Conservation (phyloP, 1,140 invertebrate genomes). For the Vollenhovia emeryi region DNA sequence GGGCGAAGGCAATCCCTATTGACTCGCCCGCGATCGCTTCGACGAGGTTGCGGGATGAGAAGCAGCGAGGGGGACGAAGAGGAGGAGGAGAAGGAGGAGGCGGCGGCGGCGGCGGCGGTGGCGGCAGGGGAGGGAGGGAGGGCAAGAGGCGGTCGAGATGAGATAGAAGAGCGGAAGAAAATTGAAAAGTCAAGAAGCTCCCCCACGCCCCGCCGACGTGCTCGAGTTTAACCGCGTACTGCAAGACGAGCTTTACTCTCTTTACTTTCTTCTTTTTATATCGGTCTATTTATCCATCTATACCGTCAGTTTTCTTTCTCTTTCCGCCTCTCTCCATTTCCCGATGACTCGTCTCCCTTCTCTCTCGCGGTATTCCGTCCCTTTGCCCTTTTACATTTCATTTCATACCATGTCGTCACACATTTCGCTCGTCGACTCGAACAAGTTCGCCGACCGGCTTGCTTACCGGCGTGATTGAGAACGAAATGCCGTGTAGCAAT, state of each 20-base stretch:
- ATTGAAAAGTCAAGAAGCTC: slow-evolving; percentile 76
- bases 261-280: slow-evolving; percentile 47
- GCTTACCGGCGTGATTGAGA: slow-evolving; percentile 12
- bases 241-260: slow-evolving; percentile 58
- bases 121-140: background rate
- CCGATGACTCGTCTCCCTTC: slow-evolving; percentile 10
- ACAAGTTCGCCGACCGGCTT: background rate
- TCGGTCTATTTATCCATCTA: slow-evolving; percentile 52
- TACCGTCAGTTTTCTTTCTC: slow-evolving; percentile 46
- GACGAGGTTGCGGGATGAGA: slow-evolving; percentile 30
- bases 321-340: background rate
- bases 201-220: slow-evolving; percentile 6
- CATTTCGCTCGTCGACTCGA: slow-evolving; percentile 42
- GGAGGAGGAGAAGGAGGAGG: background rate
- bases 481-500: slow-evolving; percentile 30
- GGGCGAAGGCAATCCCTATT: slow-evolving; percentile 55
- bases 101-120: too few species aligned
- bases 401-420: slow-evolving; percentile 25
- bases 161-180: slow-evolving; percentile 64
- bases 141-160: background rate
- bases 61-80: background rate
- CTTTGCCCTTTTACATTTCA: slow-evolving; percentile 56
- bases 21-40: slow-evolving; percentile 54
- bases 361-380: background rate
- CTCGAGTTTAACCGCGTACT: slow-evolving; percentile 70